Percentiles rank a stretch among this genome's conserved stretches.
Evolutionary conservation across 2,113 vertebrate species (phyloP).

Genomic region (Notarius quadriscutis): DNA sequence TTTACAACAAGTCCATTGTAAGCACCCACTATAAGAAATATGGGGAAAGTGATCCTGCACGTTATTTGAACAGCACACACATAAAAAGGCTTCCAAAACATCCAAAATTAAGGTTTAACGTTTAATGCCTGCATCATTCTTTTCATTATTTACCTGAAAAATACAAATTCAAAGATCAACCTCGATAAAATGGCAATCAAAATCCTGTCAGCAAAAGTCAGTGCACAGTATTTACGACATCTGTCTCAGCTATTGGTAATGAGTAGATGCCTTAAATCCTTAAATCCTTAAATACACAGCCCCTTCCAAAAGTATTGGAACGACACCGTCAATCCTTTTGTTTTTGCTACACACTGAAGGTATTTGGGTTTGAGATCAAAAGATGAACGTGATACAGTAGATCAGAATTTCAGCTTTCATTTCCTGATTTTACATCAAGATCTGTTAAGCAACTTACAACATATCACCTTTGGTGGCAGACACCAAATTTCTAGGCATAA

Average conservation of each 20-base stretch:
- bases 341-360: not conserved
- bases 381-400: not conserved
- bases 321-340: not conserved
- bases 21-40: not conserved
- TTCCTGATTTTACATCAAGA: not conserved
- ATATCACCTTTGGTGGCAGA: too few relatives aligned
- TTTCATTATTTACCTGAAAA: not conserved
- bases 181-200: not conserved
- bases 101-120: not conserved
- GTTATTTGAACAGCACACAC: conserved; percentile 15
- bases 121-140: not conserved
- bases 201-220: not conserved
- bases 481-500: too few relatives aligned
- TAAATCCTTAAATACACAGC: not conserved
- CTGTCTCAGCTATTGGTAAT: not conserved
- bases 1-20: conserved; percentile 23
- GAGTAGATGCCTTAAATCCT: not conserved
- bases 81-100: not conserved
- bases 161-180: not conserved
- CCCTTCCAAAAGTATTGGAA: not conserved
- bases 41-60: not conserved
- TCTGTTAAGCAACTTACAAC: too few relatives aligned
- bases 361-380: not conserved
- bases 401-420: not conserved
- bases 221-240: conserved; percentile 8